These are phyloP conservation scores for Diadophis punctatus DNA, from an alignment of 2,113 vertebrate genomes.

Conservation along the genomic window DNA sequence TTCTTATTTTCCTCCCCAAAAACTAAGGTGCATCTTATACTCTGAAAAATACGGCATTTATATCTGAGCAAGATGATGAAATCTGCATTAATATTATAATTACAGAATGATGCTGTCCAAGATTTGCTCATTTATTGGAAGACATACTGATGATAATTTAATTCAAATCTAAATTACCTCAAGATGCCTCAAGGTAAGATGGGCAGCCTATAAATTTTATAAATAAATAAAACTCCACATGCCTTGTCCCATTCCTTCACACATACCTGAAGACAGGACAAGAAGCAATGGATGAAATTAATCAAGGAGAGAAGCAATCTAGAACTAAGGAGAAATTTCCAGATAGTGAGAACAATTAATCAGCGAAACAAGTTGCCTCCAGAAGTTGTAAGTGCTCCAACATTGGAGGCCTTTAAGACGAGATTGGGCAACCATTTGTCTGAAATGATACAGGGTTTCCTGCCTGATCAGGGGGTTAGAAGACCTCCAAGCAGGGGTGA, in stretches of 20 bases:
- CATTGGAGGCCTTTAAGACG: background rate
- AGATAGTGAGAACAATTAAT: background rate
- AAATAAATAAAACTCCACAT: background rate
- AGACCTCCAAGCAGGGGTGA: too few relatives aligned
- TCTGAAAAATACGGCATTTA: too few relatives aligned
- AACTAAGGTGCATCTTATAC: too few relatives aligned
- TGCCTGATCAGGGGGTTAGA: background rate
- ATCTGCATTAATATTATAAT: background rate
- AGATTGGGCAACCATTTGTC: background rate
- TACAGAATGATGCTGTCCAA: background rate
- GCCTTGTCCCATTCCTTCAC: background rate
- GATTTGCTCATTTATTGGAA: background rate
- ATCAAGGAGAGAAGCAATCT: too few relatives aligned
- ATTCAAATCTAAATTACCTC: background rate
- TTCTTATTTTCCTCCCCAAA: too few relatives aligned
- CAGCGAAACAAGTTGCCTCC: background rate
- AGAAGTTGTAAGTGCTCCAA: background rate
- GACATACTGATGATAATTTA: background rate
- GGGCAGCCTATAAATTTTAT: too few relatives aligned
- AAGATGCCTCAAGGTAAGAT: too few relatives aligned
- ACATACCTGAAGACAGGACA: too few relatives aligned
- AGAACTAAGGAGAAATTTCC: background rate
- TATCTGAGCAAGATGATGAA: background rate
- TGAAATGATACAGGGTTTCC: background rate
- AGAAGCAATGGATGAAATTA: too few relatives aligned